Evolutionary conservation across 2,888 invertebrate genomes (phyloP).

Genomic region (Auanema freiburgensis): DNA sequence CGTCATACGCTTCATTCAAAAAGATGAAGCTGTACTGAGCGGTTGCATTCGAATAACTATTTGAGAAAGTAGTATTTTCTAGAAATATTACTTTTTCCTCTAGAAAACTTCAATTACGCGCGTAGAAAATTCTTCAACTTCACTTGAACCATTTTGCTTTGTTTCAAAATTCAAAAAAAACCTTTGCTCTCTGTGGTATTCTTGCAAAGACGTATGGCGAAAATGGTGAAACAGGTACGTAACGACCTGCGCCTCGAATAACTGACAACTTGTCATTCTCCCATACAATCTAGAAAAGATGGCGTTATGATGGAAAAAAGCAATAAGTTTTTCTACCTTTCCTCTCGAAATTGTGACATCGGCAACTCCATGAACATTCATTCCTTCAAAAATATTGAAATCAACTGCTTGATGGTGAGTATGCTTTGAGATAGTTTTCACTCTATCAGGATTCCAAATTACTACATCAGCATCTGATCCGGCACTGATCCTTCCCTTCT

Average conservation of each 20-base stretch:
- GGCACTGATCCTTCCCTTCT: slow-evolving; percentile 87
- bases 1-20: too few species aligned
- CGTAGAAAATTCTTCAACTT: too few species aligned
- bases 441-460: slow-evolving; percentile 87
- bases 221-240: slow-evolving; percentile 78
- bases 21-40: too few species aligned
- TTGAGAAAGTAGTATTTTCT: too few species aligned
- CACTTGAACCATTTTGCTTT: not conserved
- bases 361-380: slow-evolving; percentile 78
- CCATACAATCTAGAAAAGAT: slow-evolving; percentile 69
- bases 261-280: slow-evolving; percentile 71
- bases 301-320: not conserved
- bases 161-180: not conserved
- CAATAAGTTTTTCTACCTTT: slow-evolving; percentile 32
- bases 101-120: too few species aligned
- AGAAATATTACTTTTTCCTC: too few species aligned
- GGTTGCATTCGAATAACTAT: too few species aligned
- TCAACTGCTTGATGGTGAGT: slow-evolving; percentile 89
- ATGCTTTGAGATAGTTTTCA: slow-evolving; percentile 79
- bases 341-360: slow-evolving; percentile 87
- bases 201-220: slow-evolving; percentile 74
- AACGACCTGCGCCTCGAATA: slow-evolving; percentile 76
- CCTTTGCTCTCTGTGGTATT: slow-evolving; percentile 36
- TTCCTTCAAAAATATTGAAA: slow-evolving; percentile 89
- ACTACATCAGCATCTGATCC: slow-evolving; percentile 96